Base-by-base conservation (phyloP, 2,113 vertebrate species). In the Crotalus horridus region DNA sequence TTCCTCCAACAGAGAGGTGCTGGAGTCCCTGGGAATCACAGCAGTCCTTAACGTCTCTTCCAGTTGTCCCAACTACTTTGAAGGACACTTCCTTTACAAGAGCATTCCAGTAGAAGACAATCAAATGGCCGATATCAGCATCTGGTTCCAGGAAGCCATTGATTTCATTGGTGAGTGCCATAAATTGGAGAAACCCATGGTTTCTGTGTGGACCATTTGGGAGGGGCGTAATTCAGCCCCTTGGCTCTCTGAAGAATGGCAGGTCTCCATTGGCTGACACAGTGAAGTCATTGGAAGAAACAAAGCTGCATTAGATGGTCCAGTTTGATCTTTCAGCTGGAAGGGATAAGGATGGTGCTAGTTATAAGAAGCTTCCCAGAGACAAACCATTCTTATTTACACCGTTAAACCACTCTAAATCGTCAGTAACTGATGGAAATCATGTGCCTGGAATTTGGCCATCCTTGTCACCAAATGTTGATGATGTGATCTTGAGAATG, bases 1-100 rank as follows among this genome's bases (percentile, higher is more conserved):
- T 93, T 98, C 98, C 0, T 98, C 98, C 0, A 97, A 98, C 94
- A 96, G 97, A 51, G 97, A 98, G 94, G 97, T 97, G 1, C 97
- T 99, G 81, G 95, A 95, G 87, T 97, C 97, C 1, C 96, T 98
- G 0, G 98, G 98, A 58, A 98, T 99, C 96, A 99, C 98, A 0
- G 98, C 98, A 0, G 98, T 99, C 61, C 98, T 99, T 91, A 98
- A 99, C 6, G 98, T 99, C 54, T 98, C 98, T 0, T 98, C 98
- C 58, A 97, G 97, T 92, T 98, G 98, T 89, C 98, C 98, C 3
- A 98, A 98, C 96, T 97, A 98, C 93, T 98, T 98, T 0, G 98
- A 99, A 95, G 97, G 95, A 1, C 98, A 98, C n/a, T 96, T 99
- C 51, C 85, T 94, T 92, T 99, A 99, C 94, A 98, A 98, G 95